A percentile compares a stretch with the other conserved stretches of the same genome.
Evolutionary conservation across 2,797 vertebrate genomes (phyloP).

Genomic region (Eulemur mongoz): DNA sequence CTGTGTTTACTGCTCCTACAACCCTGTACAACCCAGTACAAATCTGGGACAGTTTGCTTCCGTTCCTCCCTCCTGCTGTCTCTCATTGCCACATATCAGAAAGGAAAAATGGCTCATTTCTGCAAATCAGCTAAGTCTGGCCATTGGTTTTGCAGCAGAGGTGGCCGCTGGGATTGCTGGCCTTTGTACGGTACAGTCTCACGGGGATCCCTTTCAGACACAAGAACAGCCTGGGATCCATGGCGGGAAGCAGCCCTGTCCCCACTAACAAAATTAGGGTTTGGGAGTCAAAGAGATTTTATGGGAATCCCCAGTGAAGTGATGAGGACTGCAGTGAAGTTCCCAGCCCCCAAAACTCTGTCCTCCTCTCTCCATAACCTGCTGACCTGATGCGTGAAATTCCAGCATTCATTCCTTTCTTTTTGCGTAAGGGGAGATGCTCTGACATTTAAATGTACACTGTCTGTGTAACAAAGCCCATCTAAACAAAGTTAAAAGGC

Average conservation of each 20-base stretch:
- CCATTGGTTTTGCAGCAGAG: background rate
- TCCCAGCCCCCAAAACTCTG: background rate
- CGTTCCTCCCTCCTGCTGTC: background rate
- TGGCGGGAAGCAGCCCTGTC: fast-evolving
- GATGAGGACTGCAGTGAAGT: background rate
- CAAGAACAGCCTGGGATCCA: background rate
- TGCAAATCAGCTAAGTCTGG: background rate
- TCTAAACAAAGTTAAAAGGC: background rate
- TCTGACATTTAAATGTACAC: background rate
- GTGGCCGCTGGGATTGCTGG: background rate
- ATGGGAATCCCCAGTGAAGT: no score
- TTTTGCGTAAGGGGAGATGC: background rate
- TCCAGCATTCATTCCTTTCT: background rate
- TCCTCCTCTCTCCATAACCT: background rate
- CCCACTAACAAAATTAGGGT: background rate
- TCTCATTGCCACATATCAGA: background rate
- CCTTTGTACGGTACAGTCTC: fast-evolving
- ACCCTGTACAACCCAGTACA: no score
- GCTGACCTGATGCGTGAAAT: background rate
- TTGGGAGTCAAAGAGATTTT: background rate
- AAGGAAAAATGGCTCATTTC: background rate
- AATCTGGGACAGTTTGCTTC: background rate
- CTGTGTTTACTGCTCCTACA: background rate
- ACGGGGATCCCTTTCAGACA: background rate
- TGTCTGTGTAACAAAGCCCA: background rate